A percentile compares a stretch with the other conserved stretches of the same genome.
Evolutionary conservation across 1,140 invertebrate genomes (phyloP).

Genomic region (Philopotamus ludificatus): DNA sequence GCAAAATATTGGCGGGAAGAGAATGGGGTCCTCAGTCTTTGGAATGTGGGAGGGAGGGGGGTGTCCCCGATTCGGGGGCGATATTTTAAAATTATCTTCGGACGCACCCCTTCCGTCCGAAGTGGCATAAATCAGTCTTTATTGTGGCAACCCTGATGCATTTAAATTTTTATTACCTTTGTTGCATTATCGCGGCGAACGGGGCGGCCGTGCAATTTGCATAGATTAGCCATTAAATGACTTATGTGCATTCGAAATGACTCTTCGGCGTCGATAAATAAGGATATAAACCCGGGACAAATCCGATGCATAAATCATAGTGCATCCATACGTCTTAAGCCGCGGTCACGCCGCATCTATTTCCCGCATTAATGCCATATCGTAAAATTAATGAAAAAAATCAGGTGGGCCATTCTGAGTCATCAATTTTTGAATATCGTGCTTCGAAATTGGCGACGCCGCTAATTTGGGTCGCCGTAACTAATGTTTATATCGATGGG

Average conservation of each 20-base stretch:
- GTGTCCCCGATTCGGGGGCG: conserved; percentile 23
- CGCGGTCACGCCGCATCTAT: no score
- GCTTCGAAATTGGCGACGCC: no score
- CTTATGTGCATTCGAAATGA: conserved; percentile 38
- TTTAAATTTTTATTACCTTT: conserved; percentile 43
- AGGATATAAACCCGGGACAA: conserved; percentile 26
- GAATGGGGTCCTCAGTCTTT: background rate
- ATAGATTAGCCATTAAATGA: conserved; percentile 42
- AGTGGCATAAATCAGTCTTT: conserved; percentile 41
- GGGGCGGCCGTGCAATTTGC: conserved; percentile 34
- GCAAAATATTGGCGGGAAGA: conserved; percentile 1
- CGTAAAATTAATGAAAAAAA: no score
- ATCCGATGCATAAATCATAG: background rate
- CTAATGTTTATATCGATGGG: background rate
- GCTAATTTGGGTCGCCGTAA: background rate
- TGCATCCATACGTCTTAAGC: no score
- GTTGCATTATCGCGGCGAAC: conserved; percentile 39
- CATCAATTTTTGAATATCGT: no score
- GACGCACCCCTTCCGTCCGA: conserved; percentile 40
- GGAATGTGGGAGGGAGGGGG: conserved; percentile 21
- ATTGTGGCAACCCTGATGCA: conserved; percentile 39
- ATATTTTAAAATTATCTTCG: conserved; percentile 42
- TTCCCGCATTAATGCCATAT: no score
- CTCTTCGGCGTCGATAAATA: conserved; percentile 37
- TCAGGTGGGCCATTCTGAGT: no score